Evolutionary conservation across 2,888 invertebrate species (phyloP), one percentile per base, ranked within the genome.

Genomic region (Cyrtodaria siliqua): DNA sequence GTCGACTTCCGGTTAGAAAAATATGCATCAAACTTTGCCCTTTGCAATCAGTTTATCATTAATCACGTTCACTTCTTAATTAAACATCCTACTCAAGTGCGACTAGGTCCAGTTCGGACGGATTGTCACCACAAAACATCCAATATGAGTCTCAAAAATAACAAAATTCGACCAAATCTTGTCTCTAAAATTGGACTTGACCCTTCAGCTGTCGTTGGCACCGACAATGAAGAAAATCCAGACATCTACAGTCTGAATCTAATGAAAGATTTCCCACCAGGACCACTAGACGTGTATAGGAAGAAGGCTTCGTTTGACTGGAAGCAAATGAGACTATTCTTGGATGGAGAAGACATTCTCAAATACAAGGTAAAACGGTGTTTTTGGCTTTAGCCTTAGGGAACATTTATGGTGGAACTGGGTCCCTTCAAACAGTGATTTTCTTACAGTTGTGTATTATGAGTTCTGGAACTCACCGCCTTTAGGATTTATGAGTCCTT

Each of bases 241-340:
- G 79, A 83, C 42, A 23, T 83, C 8, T 47, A 70, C 42, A 69
- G 77, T 44, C 59, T 86, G 14, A 75, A 84, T 53, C 71, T 87
- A 12, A 71, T 89, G 77, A 82, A 76, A 62, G 87, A 87, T 53
- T 84, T 87, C 47, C 92, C 93, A 29, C 80, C 91, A 18, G 96
- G 97, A 71, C 97, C 97, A 8, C 93, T 98, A 82, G 96, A 96
- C 90, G 93, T 89, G 0, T 98, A 96, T 92, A 95, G 98, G 84
- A 96, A 95, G 84, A 95, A 94, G 81, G 96, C 97, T 0, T 95
- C 96, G 18, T 98, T 98, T 89, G 95, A 97, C 91, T 98, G 97
- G 97, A 97, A 97, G 93, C 94, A 95, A 78, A 94, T 98, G 93
- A 96, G 96, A 91, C 91, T 96, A 50, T 95, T 96, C 63, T 94